Percentiles rank a stretch among this genome's conserved stretches.
Evolutionary conservation across 2,888 invertebrate genomes (phyloP).

Genomic region (Silvanus unidentatus): DNA sequence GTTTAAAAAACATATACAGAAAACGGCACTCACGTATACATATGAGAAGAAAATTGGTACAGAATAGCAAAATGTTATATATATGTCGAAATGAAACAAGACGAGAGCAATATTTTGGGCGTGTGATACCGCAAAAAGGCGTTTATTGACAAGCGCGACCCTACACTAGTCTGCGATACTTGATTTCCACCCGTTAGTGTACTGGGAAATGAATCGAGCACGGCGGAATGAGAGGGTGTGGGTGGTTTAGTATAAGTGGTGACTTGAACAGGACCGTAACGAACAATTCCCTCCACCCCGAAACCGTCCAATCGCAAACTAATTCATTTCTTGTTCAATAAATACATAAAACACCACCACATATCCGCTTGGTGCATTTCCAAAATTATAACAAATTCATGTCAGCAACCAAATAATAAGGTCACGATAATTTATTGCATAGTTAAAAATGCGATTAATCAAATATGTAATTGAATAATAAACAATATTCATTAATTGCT

Average conservation of each 20-base stretch:
- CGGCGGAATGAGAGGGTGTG: neutral
- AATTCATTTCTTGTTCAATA: no score
- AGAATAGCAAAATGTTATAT: neutral
- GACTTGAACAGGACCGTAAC: conserved; percentile 1
- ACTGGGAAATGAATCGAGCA: conserved; percentile 8
- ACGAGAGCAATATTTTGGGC: conserved; percentile 22
- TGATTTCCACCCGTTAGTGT: conserved; percentile 31
- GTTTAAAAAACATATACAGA: conserved; percentile 9
- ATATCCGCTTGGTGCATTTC: no score
- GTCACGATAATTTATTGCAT: no score
- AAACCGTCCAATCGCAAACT: no score
- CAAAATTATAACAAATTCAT: no score
- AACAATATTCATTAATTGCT: no score
- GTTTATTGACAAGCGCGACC: conserved; percentile 45
- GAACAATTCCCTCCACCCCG: no score
- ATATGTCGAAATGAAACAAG: conserved; percentile 5
- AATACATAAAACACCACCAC: no score
- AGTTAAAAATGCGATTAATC: no score
- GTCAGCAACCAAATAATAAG: no score
- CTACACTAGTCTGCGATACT: conserved; percentile 29
- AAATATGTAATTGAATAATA: no score
- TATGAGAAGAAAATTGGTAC: neutral
- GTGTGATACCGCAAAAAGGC: conserved; percentile 37
- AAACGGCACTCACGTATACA: conserved; percentile 4
- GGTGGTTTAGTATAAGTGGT: no score